A percentile compares a stretch with the other conserved stretches of the same genome.
phyloP scores from a whole-genome alignment of 1,140 invertebrate genomes.

The Ceratina japonica region DNA sequence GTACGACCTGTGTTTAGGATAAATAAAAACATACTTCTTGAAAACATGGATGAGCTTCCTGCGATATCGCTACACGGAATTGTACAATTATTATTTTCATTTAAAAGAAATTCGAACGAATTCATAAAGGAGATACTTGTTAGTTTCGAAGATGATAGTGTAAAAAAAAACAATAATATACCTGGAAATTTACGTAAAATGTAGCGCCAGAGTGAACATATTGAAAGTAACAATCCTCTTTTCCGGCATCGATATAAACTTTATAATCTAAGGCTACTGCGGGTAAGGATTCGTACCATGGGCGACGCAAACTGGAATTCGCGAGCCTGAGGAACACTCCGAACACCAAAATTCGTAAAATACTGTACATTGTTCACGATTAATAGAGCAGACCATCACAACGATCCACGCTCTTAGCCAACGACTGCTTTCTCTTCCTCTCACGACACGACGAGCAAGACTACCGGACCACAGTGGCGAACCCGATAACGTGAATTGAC shows the following conservation, averaged over 20 bases:
- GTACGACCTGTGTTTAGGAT: conserved; percentile 82
- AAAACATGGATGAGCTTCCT: too few relatives aligned
- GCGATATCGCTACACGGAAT: neutral
- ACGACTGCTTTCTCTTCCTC: conserved; percentile 30
- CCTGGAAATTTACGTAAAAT: conserved; percentile 96
- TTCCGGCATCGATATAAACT: conserved; percentile 94
- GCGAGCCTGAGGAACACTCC: conserved; percentile 35
- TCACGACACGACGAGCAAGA: too few relatives aligned
- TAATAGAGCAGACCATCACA: conserved; percentile 38
- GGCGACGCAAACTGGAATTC: conserved; percentile 69
- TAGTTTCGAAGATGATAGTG: neutral
- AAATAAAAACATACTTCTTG: too few relatives aligned
- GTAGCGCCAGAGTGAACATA: conserved; percentile 95
- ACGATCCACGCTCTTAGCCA: conserved; percentile 19
- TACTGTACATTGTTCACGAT: conserved; percentile 39
- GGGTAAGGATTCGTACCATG: conserved; percentile 90
- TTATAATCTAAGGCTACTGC: conserved; percentile 97
- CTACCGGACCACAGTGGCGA: too few relatives aligned
- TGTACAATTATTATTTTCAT: neutral
- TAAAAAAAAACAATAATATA: conserved; percentile 74
- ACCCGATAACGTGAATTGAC: too few relatives aligned
- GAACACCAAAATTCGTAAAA: conserved; percentile 41
- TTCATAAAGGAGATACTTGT: neutral
- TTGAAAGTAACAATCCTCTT: conserved; percentile 97
- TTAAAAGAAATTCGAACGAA: too few relatives aligned